Evolutionary conservation across 1,140 invertebrate species (phyloP).

Genomic region (Nymphalis io): DNA sequence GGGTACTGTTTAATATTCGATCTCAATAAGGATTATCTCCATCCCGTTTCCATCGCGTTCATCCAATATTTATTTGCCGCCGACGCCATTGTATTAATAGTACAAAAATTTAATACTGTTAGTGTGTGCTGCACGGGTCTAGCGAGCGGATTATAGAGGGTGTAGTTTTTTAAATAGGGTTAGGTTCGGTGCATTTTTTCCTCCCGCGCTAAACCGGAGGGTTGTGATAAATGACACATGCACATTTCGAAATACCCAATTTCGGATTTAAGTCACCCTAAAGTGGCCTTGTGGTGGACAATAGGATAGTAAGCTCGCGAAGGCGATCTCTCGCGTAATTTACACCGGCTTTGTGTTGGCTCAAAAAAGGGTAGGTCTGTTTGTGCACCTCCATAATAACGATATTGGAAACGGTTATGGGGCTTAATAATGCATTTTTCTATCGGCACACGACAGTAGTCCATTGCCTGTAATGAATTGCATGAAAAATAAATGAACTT

Average conservation of each 20-base stretch:
- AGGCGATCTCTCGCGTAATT: conserved; percentile 65
- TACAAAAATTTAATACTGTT: conserved; percentile 78
- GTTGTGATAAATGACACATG: conserved; percentile 82
- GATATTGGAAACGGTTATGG: conserved; percentile 65
- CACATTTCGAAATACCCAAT: conserved; percentile 82
- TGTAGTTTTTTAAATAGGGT: conserved; percentile 78
- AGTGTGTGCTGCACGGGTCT: conserved; percentile 61
- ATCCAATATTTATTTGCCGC: conserved; percentile 75
- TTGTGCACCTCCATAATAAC: conserved; percentile 50
- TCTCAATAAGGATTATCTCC: conserved; percentile 68
- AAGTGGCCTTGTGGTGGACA: conserved; percentile 78
- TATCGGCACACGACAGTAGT: conserved; percentile 39
- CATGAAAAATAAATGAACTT: conserved; percentile 50
- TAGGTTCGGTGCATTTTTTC: conserved; percentile 59
- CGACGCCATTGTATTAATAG: conserved; percentile 71
- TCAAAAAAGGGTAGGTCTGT: conserved; percentile 62
- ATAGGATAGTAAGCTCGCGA: conserved; percentile 49
- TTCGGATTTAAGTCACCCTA: conserved; percentile 82
- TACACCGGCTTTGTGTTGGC: conserved; percentile 57
- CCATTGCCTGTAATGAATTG: conserved; percentile 59
- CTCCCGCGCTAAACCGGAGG: conserved; percentile 54
- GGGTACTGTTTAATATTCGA: conserved; percentile 48
- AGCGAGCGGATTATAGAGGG: conserved; percentile 68
- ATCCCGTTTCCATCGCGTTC: conserved; percentile 53
- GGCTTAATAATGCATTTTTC: conserved; percentile 73